phyloP scores from a whole-genome alignment of 2,113 vertebrate species.

The Chaetorhynchus papuensis region DNA sequence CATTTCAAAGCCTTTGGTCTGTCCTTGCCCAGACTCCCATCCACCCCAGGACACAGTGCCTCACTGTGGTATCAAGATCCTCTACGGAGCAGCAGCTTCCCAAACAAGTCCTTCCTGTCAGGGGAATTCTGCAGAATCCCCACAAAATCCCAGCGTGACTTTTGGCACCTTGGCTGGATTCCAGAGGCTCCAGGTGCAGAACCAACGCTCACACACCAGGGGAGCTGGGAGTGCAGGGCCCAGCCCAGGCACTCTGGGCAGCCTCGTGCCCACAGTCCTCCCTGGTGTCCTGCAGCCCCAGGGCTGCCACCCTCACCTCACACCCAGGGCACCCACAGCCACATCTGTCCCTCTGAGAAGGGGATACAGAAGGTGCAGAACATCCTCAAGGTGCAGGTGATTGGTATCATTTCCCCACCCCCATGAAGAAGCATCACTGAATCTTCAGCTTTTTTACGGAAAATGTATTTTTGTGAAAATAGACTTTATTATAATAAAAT shows the following conservation, averaged over 20 bases:
- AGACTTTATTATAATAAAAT: slow-evolving; percentile 83
- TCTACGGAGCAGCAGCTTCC: neutral
- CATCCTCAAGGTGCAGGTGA: neutral
- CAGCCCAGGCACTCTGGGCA: neutral
- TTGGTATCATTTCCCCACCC: fast-evolving
- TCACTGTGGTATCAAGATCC: neutral
- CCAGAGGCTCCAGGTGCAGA: neutral
- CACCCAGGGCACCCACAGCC: neutral
- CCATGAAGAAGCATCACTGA: neutral
- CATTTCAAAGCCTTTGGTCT: neutral
- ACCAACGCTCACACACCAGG: fast-evolving
- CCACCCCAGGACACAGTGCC: neutral
- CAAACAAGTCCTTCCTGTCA: neutral
- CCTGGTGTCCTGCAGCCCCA: neutral
- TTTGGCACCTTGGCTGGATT: neutral
- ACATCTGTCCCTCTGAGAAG: neutral
- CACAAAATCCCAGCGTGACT: neutral
- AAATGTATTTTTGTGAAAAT: slow-evolving; percentile 74
- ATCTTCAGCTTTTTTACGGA: neutral
- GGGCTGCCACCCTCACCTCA: neutral
- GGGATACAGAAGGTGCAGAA: neutral
- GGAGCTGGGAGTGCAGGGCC: neutral
- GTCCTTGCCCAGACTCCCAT: neutral
- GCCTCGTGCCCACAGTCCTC: neutral
- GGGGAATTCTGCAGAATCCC: neutral